These are phyloP conservation scores for Athalia circularis DNA, from an alignment of 2,888 invertebrate genomes.

Conservation along the genomic window DNA sequence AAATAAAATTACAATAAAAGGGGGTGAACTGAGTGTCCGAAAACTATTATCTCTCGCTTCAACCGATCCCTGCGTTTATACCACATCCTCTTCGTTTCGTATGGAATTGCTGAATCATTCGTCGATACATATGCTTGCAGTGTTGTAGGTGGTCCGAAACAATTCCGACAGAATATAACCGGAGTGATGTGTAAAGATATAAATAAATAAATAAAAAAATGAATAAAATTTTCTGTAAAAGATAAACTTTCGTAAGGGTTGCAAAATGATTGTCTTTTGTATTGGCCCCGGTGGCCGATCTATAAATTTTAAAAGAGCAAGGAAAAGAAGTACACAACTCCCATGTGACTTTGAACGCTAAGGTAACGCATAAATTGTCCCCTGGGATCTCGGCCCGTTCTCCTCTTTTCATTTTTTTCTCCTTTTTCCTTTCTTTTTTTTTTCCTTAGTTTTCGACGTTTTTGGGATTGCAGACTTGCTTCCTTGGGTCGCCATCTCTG, in stretches of 20 bases:
- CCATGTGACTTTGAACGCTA: slow-evolving; percentile 26
- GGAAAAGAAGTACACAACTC: slow-evolving; percentile 28
- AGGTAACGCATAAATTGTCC: slow-evolving; percentile 38
- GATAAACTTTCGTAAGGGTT: not conserved
- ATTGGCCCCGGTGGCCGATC: slow-evolving; percentile 16
- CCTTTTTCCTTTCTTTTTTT: not conserved
- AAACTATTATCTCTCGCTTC: not conserved
- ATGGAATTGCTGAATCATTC: no score
- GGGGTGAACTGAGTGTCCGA: not conserved
- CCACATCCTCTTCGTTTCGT: no score
- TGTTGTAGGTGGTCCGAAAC: no score
- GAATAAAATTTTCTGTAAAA: not conserved
- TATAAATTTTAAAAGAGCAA: slow-evolving; percentile 31
- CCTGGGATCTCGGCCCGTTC: slow-evolving; percentile 15
- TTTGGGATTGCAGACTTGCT: no score
- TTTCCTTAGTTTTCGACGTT: not conserved
- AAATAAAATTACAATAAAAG: slow-evolving; percentile 3
- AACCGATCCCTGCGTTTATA: no score
- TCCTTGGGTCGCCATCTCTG: no score
- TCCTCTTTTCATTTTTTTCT: not conserved
- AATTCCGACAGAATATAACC: no score
- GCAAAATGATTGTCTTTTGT: slow-evolving; percentile 10
- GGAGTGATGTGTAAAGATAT: no score
- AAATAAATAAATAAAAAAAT: not conserved
- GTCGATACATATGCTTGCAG: no score